These are phyloP conservation scores for Tetragnatha montana DNA, from an alignment of 2,888 invertebrate species.

Conservation along the genomic window DNA sequence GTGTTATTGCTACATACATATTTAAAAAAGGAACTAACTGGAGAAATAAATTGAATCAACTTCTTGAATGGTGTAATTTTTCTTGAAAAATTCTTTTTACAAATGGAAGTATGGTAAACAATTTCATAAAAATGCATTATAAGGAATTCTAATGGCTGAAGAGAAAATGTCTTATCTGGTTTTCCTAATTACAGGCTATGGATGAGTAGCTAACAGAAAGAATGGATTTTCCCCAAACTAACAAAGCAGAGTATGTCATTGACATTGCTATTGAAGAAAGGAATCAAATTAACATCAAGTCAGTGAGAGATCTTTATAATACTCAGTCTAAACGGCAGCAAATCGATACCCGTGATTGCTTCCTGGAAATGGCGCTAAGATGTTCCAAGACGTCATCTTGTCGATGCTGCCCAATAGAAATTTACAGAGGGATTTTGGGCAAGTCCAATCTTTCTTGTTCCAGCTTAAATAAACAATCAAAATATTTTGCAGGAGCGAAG, in stretches of 20 bases:
- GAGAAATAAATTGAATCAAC: background rate
- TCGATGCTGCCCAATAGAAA: background rate
- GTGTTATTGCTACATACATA: constrained; percentile 69
- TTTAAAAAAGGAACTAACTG: constrained; percentile 50
- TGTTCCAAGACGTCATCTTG: background rate
- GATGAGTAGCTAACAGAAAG: constrained; percentile 56
- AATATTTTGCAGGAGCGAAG: constrained; percentile 32
- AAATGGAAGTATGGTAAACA: constrained; percentile 66
- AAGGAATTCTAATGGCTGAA: constrained; percentile 50
- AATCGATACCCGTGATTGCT: constrained; percentile 52
- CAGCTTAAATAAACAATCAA: constrained; percentile 44
- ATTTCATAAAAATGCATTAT: constrained; percentile 66
- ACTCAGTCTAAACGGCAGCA: constrained; percentile 36
- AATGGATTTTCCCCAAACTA: constrained; percentile 54
- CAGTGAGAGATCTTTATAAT: constrained; percentile 42
- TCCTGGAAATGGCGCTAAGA: constrained; percentile 4
- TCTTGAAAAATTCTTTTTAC: constrained; percentile 58
- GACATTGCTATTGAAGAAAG: constrained; percentile 55
- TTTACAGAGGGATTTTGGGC: background rate
- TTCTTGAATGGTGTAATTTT: background rate
- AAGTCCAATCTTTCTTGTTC: constrained; percentile 7
- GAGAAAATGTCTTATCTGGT: constrained; percentile 53
- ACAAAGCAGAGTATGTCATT: constrained; percentile 43
- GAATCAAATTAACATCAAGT: constrained; percentile 55
- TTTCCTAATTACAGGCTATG: constrained; percentile 51